phyloP scores from a whole-genome alignment of 1,140 invertebrate genomes.

The Drosophila arawakana region DNA sequence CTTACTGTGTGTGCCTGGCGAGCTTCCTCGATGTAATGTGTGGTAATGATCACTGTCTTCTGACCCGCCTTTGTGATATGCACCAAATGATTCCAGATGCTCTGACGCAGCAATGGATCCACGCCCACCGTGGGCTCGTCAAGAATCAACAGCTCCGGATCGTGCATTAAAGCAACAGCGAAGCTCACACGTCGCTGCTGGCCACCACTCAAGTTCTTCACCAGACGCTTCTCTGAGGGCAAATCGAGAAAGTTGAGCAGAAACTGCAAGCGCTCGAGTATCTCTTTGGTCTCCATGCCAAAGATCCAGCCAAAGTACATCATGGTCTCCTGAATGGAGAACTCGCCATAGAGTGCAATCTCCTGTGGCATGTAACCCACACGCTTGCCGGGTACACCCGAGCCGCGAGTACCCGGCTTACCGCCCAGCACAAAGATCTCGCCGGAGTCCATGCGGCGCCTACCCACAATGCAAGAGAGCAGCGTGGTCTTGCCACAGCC shows the following conservation, averaged over 20 bases:
- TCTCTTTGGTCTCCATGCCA: constrained; percentile 93
- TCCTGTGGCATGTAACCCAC: constrained; percentile 95
- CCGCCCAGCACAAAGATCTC: constrained; percentile 94
- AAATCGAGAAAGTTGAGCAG: constrained; percentile 95
- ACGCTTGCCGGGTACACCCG: constrained; percentile 94
- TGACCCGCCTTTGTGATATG: constrained; percentile 92
- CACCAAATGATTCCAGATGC: constrained; percentile 96
- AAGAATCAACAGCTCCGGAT: constrained; percentile 95
- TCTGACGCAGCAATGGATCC: constrained; percentile 94
- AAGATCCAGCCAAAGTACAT: constrained; percentile 98
- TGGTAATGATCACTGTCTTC: constrained; percentile 97
- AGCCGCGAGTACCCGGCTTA: constrained; percentile 92
- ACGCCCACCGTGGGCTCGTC: constrained; percentile 98
- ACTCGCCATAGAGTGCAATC: constrained; percentile 97
- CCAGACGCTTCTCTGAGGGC: constrained; percentile 92
- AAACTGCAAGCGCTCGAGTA: constrained; percentile 93
- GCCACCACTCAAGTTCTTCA: constrained; percentile 96
- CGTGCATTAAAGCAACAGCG: constrained; percentile 95
- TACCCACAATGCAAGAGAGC: constrained; percentile 93
- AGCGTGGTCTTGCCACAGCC: constrained; percentile 94
- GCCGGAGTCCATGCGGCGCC: constrained; percentile 90
- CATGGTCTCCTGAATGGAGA: constrained; percentile 97
- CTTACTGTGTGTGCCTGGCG: constrained; percentile 93
- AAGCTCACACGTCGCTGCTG: constrained; percentile 97
- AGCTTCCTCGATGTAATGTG: constrained; percentile 97